Percentiles rank a stretch among this genome's conserved stretches.
Conservation (phyloP, 2,113 vertebrate species). For the Clarias macrocephalus region DNA sequence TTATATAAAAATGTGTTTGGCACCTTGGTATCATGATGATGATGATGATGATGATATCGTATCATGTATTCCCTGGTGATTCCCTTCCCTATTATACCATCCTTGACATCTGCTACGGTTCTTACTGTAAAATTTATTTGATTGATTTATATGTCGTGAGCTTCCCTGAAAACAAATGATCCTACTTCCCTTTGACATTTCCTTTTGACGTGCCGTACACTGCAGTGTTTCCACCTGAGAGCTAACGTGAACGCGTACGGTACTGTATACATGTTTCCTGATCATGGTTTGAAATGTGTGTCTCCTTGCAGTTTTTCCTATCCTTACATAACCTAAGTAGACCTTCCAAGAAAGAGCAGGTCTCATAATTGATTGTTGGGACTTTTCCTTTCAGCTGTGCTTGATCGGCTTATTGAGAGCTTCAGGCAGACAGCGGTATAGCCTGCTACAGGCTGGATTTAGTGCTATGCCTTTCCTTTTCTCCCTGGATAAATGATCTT, state of each 20-base stretch:
- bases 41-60: too few species aligned
- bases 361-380: conserved; percentile 45
- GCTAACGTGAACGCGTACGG: background rate
- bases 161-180: background rate
- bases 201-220: too few species aligned
- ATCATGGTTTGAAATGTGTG: background rate
- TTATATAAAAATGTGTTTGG: too few species aligned
- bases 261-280: background rate
- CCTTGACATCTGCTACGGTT: too few species aligned
- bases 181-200: background rate
- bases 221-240: background rate
- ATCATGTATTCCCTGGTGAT: too few species aligned
- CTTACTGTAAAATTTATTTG: background rate
- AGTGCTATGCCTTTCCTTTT: background rate
- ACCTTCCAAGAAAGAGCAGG: conserved; percentile 5
- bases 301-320: background rate
- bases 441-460: conserved; percentile 4
- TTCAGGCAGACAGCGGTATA: conserved; percentile 4
- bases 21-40: too few species aligned
- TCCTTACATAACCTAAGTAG: background rate
- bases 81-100: too few species aligned
- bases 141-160: background rate
- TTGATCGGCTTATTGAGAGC: conserved; percentile 41
- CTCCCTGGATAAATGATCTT: background rate
- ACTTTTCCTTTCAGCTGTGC: conserved; percentile 1